These are phyloP conservation scores for Cinclus cinclus DNA, from an alignment of 2,113 vertebrate genomes.

Conservation along the genomic window DNA sequence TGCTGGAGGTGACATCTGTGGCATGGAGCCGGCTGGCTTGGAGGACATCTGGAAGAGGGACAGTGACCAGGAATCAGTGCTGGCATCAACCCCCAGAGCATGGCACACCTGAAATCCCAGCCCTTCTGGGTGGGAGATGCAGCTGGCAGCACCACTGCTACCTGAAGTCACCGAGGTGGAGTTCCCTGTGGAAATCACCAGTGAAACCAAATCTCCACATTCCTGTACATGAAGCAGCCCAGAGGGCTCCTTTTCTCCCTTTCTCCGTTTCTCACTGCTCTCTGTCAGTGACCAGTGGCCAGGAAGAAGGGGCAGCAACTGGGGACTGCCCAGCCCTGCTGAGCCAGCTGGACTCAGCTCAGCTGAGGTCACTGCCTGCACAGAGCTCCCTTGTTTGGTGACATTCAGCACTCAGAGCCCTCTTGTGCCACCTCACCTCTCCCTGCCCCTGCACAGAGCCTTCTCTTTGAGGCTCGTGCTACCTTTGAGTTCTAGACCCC, in stretches of 20 bases:
- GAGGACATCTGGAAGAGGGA: slow-evolving; percentile 79
- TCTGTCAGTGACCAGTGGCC: background rate
- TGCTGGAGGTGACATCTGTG: slow-evolving; percentile 78
- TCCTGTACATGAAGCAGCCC: fast-evolving
- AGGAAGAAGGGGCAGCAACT: background rate
- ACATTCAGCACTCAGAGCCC: background rate
- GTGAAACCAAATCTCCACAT: background rate
- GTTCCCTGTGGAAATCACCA: background rate
- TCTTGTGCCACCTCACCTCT: background rate
- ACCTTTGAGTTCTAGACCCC: background rate
- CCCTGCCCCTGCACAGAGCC: background rate
- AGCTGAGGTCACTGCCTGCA: background rate
- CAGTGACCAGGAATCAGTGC: background rate
- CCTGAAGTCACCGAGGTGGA: background rate
- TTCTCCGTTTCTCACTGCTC: background rate
- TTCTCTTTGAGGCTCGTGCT: background rate
- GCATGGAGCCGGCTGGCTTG: slow-evolving; percentile 80
- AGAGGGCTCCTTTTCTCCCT: background rate
- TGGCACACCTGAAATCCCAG: fast-evolving
- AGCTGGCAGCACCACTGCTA: background rate
- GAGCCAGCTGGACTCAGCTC: background rate
- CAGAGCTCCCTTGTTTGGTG: slow-evolving; percentile 27
- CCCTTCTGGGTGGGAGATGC: background rate
- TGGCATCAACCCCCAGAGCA: fast-evolving
- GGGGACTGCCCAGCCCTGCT: background rate